phyloP scores from a whole-genome alignment of 2,797 vertebrate genomes.

The Trematomus bernacchii region DNA sequence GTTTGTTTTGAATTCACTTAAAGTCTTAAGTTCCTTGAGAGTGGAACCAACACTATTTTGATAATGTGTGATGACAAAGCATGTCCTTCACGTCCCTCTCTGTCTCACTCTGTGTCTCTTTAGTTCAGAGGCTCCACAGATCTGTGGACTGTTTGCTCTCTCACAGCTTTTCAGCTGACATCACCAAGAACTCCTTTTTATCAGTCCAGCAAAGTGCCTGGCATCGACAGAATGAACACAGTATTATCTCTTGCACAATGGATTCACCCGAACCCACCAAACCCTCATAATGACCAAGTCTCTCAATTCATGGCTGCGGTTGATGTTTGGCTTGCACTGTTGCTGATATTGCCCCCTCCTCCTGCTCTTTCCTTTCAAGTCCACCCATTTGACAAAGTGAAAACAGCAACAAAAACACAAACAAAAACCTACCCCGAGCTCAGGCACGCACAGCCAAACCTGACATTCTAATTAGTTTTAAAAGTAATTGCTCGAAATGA shows the following conservation, averaged over 20 bases:
- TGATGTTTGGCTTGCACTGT: conserved; percentile 77
- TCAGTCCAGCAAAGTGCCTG: conserved; percentile 58
- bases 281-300: conserved; percentile 73
- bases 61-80: conserved; percentile 3
- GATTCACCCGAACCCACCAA: conserved; percentile 60
- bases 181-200: conserved; percentile 73
- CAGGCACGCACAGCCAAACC: conserved; percentile 77
- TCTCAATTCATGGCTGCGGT: conserved; percentile 64
- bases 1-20: background rate
- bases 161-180: conserved; percentile 65
- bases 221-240: conserved; percentile 58
- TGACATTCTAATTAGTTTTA: conserved; percentile 86
- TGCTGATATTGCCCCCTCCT: conserved; percentile 69
- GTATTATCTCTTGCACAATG: conserved; percentile 66
- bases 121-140: conserved; percentile 38
- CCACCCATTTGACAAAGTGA: conserved; percentile 78
- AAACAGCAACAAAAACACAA: conserved; percentile 85
- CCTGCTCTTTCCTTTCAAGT: conserved; percentile 72
- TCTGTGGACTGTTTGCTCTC: conserved; percentile 51
- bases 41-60: background rate
- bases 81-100: conserved; percentile 5
- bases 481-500: conserved; percentile 88
- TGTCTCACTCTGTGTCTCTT: background rate
- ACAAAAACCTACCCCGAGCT: conserved; percentile 76
- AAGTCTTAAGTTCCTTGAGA: background rate